Conservation (phyloP, 2,888 invertebrate genomes). For the Lomographa bimaculata region DNA sequence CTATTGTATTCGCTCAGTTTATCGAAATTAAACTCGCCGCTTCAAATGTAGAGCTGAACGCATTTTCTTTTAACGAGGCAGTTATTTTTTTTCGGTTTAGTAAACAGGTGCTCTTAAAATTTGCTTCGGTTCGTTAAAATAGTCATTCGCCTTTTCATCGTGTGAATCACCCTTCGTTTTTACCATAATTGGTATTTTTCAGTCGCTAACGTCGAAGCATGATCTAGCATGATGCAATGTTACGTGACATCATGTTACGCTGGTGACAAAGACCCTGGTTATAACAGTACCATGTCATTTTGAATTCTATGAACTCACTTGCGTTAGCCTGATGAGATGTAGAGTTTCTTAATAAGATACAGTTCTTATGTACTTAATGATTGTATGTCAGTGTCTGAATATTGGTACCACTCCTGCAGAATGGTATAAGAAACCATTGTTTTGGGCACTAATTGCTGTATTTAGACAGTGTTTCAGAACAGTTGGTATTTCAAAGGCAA, state of each 20-base stretch:
- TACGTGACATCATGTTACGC: slow-evolving; percentile 62
- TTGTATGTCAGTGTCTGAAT: slow-evolving; percentile 39
- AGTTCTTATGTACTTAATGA: neutral
- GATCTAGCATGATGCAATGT: slow-evolving; percentile 44
- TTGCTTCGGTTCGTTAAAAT: slow-evolving; percentile 15
- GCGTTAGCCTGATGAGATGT: no score
- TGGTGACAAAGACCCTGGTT: neutral
- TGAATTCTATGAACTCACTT: neutral
- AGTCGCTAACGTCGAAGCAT: slow-evolving; percentile 33
- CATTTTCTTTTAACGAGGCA: slow-evolving; percentile 11
- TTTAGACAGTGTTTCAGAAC: slow-evolving; percentile 37
- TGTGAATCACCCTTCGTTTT: slow-evolving; percentile 10
- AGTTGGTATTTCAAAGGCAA: slow-evolving; percentile 25
- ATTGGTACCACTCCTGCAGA: slow-evolving; percentile 54
- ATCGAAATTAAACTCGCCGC: no score
- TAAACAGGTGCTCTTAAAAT: slow-evolving; percentile 6
- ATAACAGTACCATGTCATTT: slow-evolving; percentile 2
- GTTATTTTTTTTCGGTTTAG: slow-evolving; percentile 1
- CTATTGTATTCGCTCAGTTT: no score
- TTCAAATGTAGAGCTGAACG: neutral
- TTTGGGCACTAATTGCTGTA: slow-evolving; percentile 60
- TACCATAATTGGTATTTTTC: slow-evolving; percentile 17
- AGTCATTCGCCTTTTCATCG: slow-evolving; percentile 33
- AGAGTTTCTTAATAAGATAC: slow-evolving; percentile 2
- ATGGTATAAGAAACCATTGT: slow-evolving; percentile 53